Evolutionary conservation across 1,140 invertebrate genomes (phyloP).

Genomic region (Philaenus spumarius): DNA sequence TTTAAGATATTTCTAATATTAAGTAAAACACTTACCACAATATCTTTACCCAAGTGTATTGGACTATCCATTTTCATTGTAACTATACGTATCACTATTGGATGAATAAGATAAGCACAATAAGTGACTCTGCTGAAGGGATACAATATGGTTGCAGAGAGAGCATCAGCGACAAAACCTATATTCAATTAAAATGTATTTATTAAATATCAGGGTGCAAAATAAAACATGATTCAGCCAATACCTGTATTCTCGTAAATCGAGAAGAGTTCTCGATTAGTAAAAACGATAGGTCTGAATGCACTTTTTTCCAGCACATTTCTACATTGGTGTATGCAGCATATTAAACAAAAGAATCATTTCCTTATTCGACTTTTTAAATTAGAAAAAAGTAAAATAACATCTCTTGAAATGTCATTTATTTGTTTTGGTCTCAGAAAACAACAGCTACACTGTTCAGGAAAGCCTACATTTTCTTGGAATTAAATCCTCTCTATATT

Average conservation of each 20-base stretch:
- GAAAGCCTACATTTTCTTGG: too few species aligned
- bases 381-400: too few species aligned
- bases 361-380: too few species aligned
- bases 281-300: neutral
- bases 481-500: too few species aligned
- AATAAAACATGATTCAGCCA: slow-evolving; percentile 1
- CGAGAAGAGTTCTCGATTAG: neutral
- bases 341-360: neutral
- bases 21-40: slow-evolving; percentile 52
- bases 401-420: too few species aligned
- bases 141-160: slow-evolving; percentile 69
- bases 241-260: neutral
- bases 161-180: slow-evolving; percentile 56
- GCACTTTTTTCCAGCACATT: neutral
- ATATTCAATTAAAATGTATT: too few species aligned
- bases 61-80: slow-evolving; percentile 71
- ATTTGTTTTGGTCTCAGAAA: too few species aligned
- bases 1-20: neutral
- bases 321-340: neutral
- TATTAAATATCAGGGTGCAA: too few species aligned
- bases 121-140: slow-evolving; percentile 79
- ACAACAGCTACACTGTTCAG: too few species aligned
- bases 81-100: slow-evolving; percentile 65
- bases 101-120: slow-evolving; percentile 75
- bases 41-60: slow-evolving; percentile 65